Base-by-base conservation (phyloP, 2,797 vertebrate species). In the Scomberomorus guttatus region DNA sequence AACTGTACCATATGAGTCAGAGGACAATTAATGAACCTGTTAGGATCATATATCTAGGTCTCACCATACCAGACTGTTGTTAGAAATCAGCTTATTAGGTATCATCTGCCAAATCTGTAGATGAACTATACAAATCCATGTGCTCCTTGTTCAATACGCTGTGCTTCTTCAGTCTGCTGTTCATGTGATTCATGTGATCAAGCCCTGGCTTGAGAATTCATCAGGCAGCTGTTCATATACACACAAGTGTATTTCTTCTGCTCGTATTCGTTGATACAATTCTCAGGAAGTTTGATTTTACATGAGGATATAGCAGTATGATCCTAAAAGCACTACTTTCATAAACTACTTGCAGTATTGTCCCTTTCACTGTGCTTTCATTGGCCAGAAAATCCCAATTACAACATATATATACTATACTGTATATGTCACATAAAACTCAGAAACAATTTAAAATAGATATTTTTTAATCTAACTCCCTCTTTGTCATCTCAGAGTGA, bases 1-100 rank as follows among this genome's bases (percentile, higher is more conserved):
- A 91, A 75, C 86, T 85, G 68, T 74, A 82, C 72, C 80, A 85
- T 79, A 88, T 92, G 87, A 87, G 75, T 91, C 83, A 87, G 72
- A 81, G 81, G 77, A 83, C 82, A 77, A 88, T 85, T 83, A 88
- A 81, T 91, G 84, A 81, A 78, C 77, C 77, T 61, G 74, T 71
- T 79, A 59, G 44, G 76, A 69, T 89, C 65, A 50, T 84, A 87
- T 62, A 86, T 90, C 80, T 68, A 22, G 24, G 37, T 87, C 74
- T 59, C 67, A 79, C 88, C 76, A 86, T 50, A 63, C 46, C 58
- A 51, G 64, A 71, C 44, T 58, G 51, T 78, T 58, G 48, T 78
- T 73, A 57, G 48, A 78, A 85, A 85, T 81, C 55, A 72, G 29
- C 58, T 63, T 62, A 79, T 72, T 58, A 52, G 75, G 44, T 37